Evolutionary conservation across 2,888 invertebrate species (phyloP), one percentile per base, ranked within the genome.

Genomic region (Dysmachus trigonus): DNA sequence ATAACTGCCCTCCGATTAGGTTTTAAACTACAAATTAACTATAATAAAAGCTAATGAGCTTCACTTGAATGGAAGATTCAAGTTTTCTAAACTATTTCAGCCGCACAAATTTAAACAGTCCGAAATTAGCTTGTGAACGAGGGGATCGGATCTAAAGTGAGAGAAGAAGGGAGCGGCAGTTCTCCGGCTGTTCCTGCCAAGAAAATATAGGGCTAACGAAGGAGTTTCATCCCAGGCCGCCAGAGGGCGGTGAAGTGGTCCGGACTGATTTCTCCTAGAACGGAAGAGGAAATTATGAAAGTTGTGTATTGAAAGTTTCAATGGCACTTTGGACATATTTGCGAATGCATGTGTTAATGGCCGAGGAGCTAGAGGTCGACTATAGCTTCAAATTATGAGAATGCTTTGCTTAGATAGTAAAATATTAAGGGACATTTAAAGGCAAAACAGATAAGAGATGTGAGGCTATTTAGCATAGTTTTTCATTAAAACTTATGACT

Each of bases 1-100:
- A 31, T 73, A 73, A 73, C 73, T 31, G 27, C 31, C 33, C 73
- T 73, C 33, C 33, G 73, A 73, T 73, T 73, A 73, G 73, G 73
- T 27, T 73, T 73, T 73, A 73, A 73, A 73, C 31, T 31, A 31
- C 73, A 73, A 73, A 73, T 73, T 73, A 73, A 73, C 73, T 73
- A 73, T 73, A 73, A 73, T 73, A 73, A 73, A 33, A 73, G 73
- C 73, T 73, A 73, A 73, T 73, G 73, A 73, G 31, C 31, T n/a
- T 15, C 73, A 33, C 33, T 73, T 73, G 73, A 73, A 73, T 31
- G 73, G 31, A 73, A 73, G 33, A 33, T 73, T 18, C 30, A 73
- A 33, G 33, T 73, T 72, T 73, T 31, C 73, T 41, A 73, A 73
- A 73, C 73, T 73, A 73, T 73, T 73, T 31, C 73, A 73, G 31